A percentile compares a stretch with the other conserved stretches of the same genome.
Conservation (phyloP, 1,140 invertebrate genomes). For the Pararge aegeria region DNA sequence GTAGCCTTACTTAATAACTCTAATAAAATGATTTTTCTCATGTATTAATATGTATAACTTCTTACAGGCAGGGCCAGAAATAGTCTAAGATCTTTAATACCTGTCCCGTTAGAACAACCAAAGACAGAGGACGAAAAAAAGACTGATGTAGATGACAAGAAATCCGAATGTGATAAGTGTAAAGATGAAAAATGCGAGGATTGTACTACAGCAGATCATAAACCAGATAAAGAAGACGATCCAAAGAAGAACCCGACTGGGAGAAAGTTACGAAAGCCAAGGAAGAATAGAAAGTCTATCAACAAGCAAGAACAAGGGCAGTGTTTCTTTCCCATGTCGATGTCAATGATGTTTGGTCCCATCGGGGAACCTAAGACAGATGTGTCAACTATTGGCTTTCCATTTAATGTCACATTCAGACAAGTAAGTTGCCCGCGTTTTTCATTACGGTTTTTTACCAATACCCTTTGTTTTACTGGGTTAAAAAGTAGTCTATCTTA, state of each 20-base stretch:
- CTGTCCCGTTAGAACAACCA: conserved; percentile 51
- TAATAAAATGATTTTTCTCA: too few relatives aligned
- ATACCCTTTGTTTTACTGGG: too few relatives aligned
- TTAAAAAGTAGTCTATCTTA: too few relatives aligned
- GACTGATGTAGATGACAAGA: conserved; percentile 47
- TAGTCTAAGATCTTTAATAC: conserved; percentile 63
- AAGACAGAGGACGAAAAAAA: conserved; percentile 65
- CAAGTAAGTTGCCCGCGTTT: conserved; percentile 82
- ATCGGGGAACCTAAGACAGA: conserved; percentile 82
- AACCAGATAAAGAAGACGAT: conserved; percentile 55
- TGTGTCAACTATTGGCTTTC: conserved; percentile 84
- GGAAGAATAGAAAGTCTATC: conserved; percentile 67
- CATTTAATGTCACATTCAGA: conserved; percentile 92
- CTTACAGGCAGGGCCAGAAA: conserved; percentile 68
- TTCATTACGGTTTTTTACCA: too few relatives aligned
- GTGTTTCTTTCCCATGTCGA: conserved; percentile 89
- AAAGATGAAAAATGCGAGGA: conserved; percentile 56
- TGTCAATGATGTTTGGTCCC: conserved; percentile 91
- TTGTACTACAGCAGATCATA: conserved; percentile 40
- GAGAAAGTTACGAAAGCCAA: conserved; percentile 55
- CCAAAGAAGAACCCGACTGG: conserved; percentile 48
- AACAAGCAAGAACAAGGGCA: conserved; percentile 62
- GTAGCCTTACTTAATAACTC: too few relatives aligned
- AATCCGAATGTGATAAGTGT: conserved; percentile 55
- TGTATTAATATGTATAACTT: too few relatives aligned